These are phyloP conservation scores for Scalopus aquaticus DNA, from an alignment of 2,113 vertebrate species.

Conservation along the genomic window DNA sequence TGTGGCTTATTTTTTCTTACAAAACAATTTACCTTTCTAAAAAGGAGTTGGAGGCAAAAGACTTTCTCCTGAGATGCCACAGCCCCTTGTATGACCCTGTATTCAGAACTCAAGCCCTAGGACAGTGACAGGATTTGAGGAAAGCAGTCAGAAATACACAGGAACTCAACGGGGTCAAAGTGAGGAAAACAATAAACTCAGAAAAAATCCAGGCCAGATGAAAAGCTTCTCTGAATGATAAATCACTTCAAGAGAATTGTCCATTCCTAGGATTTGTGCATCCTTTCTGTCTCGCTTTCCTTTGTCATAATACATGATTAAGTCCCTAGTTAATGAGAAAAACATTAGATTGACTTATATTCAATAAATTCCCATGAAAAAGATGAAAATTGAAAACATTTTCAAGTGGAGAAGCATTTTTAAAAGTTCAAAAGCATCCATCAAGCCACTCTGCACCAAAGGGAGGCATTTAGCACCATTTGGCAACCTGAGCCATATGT, in stretches of 20 bases:
- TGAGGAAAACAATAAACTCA: slow-evolving; percentile 6
- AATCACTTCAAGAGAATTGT: neutral
- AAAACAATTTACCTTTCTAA: neutral
- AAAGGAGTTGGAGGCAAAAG: neutral
- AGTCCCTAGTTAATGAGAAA: slow-evolving; percentile 59
- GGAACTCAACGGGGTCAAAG: neutral
- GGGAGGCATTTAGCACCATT: neutral
- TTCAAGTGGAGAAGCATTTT: slow-evolving; percentile 34
- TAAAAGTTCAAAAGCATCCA: slow-evolving; percentile 46
- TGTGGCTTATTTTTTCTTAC: neutral
- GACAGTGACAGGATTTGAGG: neutral
- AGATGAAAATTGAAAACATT: slow-evolving; percentile 38
- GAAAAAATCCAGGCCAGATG: neutral
- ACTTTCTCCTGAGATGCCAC: neutral
- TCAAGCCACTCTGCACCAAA: slow-evolving; percentile 37
- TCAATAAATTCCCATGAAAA: slow-evolving; percentile 59
- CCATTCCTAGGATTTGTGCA: neutral
- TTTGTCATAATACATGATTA: slow-evolving; percentile 50
- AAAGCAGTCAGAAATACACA: neutral
- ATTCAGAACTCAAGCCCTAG: neutral
- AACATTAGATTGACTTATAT: slow-evolving; percentile 59
- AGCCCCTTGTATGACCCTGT: neutral
- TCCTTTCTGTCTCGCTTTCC: slow-evolving; percentile 41
- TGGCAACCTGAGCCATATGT: neutral
- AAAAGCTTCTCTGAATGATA: neutral